Conservation (phyloP, 1,140 invertebrate species). For the Drosophila serrata region DNA sequence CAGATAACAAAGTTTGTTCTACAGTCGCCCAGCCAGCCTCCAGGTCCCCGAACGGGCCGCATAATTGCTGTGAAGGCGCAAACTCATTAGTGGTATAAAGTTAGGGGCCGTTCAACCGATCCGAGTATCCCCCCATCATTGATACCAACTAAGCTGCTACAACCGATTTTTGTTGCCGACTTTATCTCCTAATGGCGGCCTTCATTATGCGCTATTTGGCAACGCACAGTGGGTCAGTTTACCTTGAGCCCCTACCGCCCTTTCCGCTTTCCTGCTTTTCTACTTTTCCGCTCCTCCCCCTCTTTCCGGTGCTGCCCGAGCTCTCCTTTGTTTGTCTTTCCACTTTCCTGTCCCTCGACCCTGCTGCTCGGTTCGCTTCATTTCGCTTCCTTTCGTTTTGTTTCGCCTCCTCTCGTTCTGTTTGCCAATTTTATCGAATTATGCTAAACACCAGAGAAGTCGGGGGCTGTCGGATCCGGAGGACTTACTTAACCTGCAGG, state of each 20-base stretch:
- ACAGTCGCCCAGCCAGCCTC: slow-evolving; percentile 16
- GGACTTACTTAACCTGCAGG: slow-evolving; percentile 51
- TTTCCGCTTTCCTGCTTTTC: not conserved
- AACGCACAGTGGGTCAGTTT: slow-evolving; percentile 49
- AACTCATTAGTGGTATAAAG: slow-evolving; percentile 76
- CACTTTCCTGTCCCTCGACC: slow-evolving; percentile 35
- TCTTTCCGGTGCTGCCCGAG: slow-evolving; percentile 11
- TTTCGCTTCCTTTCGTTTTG: slow-evolving; percentile 7
- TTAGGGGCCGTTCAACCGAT: slow-evolving; percentile 45
- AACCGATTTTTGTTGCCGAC: slow-evolving; percentile 71
- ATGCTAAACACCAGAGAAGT: slow-evolving; percentile 61
- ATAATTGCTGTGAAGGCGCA: slow-evolving; percentile 73
- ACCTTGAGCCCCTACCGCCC: slow-evolving; percentile 17
- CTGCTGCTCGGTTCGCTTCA: slow-evolving; percentile 15
- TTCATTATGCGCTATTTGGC: slow-evolving; percentile 74
- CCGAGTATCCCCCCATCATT: slow-evolving; percentile 29
- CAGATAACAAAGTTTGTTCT: slow-evolving; percentile 70
- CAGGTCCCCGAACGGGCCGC: slow-evolving; percentile 36
- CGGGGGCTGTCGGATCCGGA: slow-evolving; percentile 10
- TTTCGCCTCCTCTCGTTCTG: slow-evolving; percentile 20
- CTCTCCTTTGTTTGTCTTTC: slow-evolving; percentile 56
- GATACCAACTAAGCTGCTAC: slow-evolving; percentile 55
- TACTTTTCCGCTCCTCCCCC: not conserved
- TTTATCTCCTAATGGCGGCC: slow-evolving; percentile 77
- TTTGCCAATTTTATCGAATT: slow-evolving; percentile 81